phyloP scores from a whole-genome alignment of 37 sponge, comb jelly and placozoan genomes.

The Hormiphora californensis region DNA sequence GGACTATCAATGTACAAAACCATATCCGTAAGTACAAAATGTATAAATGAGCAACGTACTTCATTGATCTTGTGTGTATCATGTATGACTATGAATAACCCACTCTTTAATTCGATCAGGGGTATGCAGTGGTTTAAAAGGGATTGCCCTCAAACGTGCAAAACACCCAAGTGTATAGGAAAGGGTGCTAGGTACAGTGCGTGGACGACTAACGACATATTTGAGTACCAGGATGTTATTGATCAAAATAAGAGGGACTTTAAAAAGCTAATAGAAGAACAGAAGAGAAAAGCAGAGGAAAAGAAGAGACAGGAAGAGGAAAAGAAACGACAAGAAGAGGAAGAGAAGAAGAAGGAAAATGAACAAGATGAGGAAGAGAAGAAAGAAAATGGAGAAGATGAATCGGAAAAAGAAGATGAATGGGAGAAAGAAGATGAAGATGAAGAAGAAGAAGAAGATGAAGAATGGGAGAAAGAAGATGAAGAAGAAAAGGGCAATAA shows the following conservation, averaged over 20 bases:
- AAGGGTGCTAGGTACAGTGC: too few relatives aligned
- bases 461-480: not conserved
- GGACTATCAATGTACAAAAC: too few relatives aligned
- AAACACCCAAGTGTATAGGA: too few relatives aligned
- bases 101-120: too few relatives aligned
- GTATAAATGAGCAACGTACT: too few relatives aligned
- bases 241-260: not conserved
- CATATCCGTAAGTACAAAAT: too few relatives aligned
- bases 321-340: not conserved
- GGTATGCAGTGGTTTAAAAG: too few relatives aligned
- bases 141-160: too few relatives aligned
- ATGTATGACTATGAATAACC: too few relatives aligned
- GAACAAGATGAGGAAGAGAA: not conserved
- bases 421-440: not conserved
- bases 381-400: not conserved
- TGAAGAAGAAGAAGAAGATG: conserved; percentile 50
- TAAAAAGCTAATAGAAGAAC: not conserved
- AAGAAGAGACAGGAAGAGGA: too few relatives aligned
- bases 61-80: too few relatives aligned
- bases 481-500: not conserved
- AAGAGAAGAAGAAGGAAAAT: not conserved
- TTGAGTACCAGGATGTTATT: not conserved
- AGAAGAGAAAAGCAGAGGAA: not conserved
- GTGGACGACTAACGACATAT: too few relatives aligned
- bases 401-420: not conserved